These are phyloP conservation scores for Misgurnus mizolepis DNA, from an alignment of 2,113 vertebrate genomes.

Conservation along the genomic window DNA sequence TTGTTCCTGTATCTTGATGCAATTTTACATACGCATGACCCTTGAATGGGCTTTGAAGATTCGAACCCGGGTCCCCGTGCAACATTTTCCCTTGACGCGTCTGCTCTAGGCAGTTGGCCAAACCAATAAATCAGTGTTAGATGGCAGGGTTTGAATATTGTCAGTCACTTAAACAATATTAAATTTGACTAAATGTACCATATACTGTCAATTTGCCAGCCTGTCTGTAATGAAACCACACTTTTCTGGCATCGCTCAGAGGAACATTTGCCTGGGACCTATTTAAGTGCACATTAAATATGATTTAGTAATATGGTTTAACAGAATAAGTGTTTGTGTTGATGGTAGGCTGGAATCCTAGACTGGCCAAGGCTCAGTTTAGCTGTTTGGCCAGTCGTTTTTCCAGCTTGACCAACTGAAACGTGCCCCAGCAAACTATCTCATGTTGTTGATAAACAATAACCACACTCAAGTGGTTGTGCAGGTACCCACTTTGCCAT, in stretches of 20 bases:
- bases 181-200: constrained; percentile 6
- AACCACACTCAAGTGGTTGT: background rate
- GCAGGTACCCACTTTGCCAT: constrained; percentile 83
- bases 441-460: background rate
- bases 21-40: too few species aligned
- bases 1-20: too few species aligned
- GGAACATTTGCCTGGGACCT: background rate
- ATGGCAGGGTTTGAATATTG: background rate
- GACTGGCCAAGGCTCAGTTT: too few species aligned
- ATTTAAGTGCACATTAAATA: background rate
- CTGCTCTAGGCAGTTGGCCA: background rate
- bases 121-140: background rate
- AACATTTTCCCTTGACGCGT: background rate
- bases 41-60: too few species aligned
- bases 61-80: too few species aligned
- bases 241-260: background rate
- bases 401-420: too few species aligned
- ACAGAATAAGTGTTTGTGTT: background rate
- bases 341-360: too few species aligned
- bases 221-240: constrained; percentile 1
- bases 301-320: background rate
- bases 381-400: too few species aligned
- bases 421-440: too few species aligned
- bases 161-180: constrained; percentile 9
- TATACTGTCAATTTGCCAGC: constrained; percentile 16